phyloP scores from a whole-genome alignment of 2,797 vertebrate genomes.

The Danio kyathit region DNA sequence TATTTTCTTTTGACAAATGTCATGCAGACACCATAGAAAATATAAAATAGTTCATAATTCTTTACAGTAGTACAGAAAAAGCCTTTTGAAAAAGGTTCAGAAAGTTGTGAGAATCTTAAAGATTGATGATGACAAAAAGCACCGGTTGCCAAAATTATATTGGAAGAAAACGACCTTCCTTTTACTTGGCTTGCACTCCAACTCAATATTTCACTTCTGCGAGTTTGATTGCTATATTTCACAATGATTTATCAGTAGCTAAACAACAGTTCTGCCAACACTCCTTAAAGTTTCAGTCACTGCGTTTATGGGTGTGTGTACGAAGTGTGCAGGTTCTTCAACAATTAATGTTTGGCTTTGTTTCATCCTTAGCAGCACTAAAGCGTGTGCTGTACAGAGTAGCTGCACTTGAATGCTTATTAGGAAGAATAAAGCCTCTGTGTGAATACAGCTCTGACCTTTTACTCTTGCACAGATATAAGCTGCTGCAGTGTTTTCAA shows the following conservation, averaged over 20 bases:
- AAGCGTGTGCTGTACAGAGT: background rate
- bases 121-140: background rate
- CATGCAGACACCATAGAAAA: no score
- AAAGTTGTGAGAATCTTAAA: background rate
- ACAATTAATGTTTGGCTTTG: conserved; percentile 25
- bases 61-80: no score
- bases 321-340: background rate
- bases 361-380: conserved; percentile 12
- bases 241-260: conserved; percentile 7
- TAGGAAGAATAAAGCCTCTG: conserved; percentile 19
- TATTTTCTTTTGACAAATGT: no score
- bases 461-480: background rate
- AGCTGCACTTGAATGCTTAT: background rate
- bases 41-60: no score
- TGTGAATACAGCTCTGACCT: conserved; percentile 22
- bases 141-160: conserved; percentile 10
- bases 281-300: background rate
- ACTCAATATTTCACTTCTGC: background rate
- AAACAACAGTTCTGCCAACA: background rate
- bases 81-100: background rate
- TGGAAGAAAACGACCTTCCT: background rate
- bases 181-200: background rate
- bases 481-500: background rate
- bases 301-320: background rate
- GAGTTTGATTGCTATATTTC: background rate